Evolutionary conservation across 2,888 invertebrate species (phyloP), one percentile per base, ranked within the genome.

Genomic region (Liposcelis brunnea): DNA sequence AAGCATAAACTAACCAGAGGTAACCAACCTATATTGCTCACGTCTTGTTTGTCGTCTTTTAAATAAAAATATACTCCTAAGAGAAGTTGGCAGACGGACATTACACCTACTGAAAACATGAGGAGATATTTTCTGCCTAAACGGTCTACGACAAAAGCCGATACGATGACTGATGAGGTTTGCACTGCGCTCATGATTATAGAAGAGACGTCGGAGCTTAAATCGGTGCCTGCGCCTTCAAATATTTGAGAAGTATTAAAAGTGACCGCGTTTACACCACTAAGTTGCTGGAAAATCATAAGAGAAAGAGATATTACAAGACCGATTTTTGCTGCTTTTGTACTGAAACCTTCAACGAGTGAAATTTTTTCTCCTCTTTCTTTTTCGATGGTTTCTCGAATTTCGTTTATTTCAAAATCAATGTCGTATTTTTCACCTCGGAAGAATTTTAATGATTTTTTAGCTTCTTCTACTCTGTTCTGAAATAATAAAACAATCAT

Each of bases 241-340:
- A 91, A 90, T 49, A 93, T 91, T 2, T 68, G 60, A 0, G 73
- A 72, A 0, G 80, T 73, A 56, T 84, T 86, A 61, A 87, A 83
- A 51, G 87, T 80, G 6, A 87, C 79, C 1, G 83, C 82, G 55
- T 87, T 87, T 44, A 86, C 76, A 32, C 86, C 86, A 49, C 80
- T 77, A 46, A 89, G 66, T 60, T 91, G 91, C 59, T 93, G 93
- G 65, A 90, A 84, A 55, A 87, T 66, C 89, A 91, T 90, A 5
- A 91, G 68, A 2, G 79, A 75, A 56, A 80, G 75, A 51, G 77
- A 77, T 48, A 86, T 80, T 11, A 76, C 47, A 2, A 83, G 62
- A 0, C 79, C 82, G 57, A 74, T 78, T 18, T 72, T 60, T 0
- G 80, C 74, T 0, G 74, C 72, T 50, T 65, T 74, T 43, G 76